These are phyloP conservation scores for Drosophila willistoni DNA, from an alignment of 1,140 invertebrate species.

Conservation along the genomic window DNA sequence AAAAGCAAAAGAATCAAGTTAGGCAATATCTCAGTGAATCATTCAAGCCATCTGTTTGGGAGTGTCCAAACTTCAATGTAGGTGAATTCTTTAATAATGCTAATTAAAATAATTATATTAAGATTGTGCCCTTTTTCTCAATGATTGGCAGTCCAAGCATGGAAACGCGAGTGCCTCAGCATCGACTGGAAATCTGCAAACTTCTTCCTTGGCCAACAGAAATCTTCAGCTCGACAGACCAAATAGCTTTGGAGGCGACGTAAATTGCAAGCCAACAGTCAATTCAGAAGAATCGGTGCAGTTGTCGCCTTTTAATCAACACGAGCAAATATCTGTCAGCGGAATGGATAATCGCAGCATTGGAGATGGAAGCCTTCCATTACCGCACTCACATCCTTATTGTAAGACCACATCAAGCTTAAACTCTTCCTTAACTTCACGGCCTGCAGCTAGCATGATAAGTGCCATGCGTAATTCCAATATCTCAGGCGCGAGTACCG, in stretches of 20 bases:
- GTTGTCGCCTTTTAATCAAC: slow-evolving; percentile 37
- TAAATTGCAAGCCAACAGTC: slow-evolving; percentile 23
- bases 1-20: slow-evolving; percentile 95
- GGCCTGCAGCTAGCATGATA: slow-evolving; percentile 23
- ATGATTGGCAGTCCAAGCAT: slow-evolving; percentile 25
- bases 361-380: slow-evolving; percentile 8
- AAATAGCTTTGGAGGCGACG: slow-evolving; percentile 44
- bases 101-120: neutral
- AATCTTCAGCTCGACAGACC: slow-evolving; percentile 27
- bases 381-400: slow-evolving; percentile 32
- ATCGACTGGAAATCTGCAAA: slow-evolving; percentile 56
- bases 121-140: neutral
- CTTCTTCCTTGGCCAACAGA: slow-evolving; percentile 29
- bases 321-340: slow-evolving; percentile 33
- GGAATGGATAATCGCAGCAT: slow-evolving; percentile 26
- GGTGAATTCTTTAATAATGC: slow-evolving; percentile 13
- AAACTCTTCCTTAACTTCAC: slow-evolving; percentile 33
- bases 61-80: slow-evolving; percentile 52
- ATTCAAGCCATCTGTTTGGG: slow-evolving; percentile 85
- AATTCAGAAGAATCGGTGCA: slow-evolving; percentile 55
- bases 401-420: slow-evolving; percentile 30
- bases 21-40: slow-evolving; percentile 92
- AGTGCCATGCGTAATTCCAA: slow-evolving; percentile 53
- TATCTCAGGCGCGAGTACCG: slow-evolving; percentile 42
- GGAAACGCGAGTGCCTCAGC: slow-evolving; percentile 28